Conservation (phyloP, 2,888 invertebrate genomes). For the Tortrix viridana region DNA sequence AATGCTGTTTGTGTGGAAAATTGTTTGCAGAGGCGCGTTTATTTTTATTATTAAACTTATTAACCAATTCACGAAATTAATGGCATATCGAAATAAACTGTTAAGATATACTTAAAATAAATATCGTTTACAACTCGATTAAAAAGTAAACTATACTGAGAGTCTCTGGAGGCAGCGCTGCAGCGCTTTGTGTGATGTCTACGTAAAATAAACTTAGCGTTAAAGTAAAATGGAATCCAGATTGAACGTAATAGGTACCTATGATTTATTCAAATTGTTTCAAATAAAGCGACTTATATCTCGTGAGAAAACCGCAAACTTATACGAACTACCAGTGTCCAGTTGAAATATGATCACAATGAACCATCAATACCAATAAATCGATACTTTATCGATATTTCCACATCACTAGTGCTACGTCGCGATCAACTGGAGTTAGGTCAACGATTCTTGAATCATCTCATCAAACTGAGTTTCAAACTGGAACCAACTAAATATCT, state of each 20-base stretch:
- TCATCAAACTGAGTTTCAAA: too few species aligned
- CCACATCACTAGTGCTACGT: conserved; percentile 24
- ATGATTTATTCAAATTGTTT: conserved; percentile 26
- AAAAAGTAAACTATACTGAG: too few species aligned
- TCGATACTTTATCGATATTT: conserved; percentile 34
- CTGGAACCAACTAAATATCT: too few species aligned
- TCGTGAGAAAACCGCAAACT: conserved; percentile 4
- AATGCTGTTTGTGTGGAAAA: conserved; percentile 16
- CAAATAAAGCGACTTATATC: conserved; percentile 15
- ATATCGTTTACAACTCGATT: too few species aligned
- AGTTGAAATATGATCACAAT: conserved; percentile 21
- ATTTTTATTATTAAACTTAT: conserved; percentile 5
- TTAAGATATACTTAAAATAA: too few species aligned
- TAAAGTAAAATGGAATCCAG: neutral
- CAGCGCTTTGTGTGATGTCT: too few species aligned
- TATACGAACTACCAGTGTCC: conserved; percentile 15
- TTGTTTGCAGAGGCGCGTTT: neutral
- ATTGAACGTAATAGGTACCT: neutral
- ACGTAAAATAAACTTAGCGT: too few species aligned
- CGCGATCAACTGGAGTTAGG: too few species aligned
- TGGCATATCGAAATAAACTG: too few species aligned
- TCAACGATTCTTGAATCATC: too few species aligned
- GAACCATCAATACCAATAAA: conserved; percentile 21
- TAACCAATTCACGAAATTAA: too few species aligned
- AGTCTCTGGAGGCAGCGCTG: too few species aligned